Conservation (phyloP, 2,113 vertebrate species). For the Melanerpes aurifrons region DNA sequence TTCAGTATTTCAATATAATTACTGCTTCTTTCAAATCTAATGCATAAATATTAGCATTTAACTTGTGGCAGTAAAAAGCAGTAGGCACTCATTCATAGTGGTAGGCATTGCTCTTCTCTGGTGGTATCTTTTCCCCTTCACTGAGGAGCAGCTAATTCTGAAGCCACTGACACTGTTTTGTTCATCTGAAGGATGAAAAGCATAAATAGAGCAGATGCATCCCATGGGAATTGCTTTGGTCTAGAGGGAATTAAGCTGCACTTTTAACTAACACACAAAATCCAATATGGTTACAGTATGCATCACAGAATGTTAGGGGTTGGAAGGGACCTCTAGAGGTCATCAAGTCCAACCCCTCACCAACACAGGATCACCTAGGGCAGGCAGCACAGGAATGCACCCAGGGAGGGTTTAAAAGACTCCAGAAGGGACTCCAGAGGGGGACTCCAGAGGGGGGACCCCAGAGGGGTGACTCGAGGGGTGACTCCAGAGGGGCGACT, state of each 20-base stretch:
- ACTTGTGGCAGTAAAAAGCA: not conserved
- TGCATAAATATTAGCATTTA: not conserved
- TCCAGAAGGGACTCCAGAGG: no score
- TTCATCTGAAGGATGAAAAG: not conserved
- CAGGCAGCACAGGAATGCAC: no score
- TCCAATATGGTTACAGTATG: not conserved
- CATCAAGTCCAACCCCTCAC: no score
- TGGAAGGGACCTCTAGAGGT: no score
- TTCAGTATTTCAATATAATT: not conserved
- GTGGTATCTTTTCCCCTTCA: not conserved
- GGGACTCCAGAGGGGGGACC: no score
- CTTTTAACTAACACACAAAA: not conserved
- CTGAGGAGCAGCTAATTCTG: not conserved
- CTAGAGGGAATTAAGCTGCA: not conserved
- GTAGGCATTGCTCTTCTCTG: not conserved
- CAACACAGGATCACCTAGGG: no score
- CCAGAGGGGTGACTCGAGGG: no score
- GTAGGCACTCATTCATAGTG: not conserved
- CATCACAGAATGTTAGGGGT: no score
- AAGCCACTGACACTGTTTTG: not conserved
- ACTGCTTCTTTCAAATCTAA: not conserved
- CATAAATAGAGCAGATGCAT: not conserved
- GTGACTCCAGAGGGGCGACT: no score
- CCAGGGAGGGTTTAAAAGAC: no score
- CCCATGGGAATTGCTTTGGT: not conserved